Percentiles rank a stretch among this genome's conserved stretches.
phyloP scores from a whole-genome alignment of 2,797 vertebrate genomes.

The Pogonophryne albipinna region DNA sequence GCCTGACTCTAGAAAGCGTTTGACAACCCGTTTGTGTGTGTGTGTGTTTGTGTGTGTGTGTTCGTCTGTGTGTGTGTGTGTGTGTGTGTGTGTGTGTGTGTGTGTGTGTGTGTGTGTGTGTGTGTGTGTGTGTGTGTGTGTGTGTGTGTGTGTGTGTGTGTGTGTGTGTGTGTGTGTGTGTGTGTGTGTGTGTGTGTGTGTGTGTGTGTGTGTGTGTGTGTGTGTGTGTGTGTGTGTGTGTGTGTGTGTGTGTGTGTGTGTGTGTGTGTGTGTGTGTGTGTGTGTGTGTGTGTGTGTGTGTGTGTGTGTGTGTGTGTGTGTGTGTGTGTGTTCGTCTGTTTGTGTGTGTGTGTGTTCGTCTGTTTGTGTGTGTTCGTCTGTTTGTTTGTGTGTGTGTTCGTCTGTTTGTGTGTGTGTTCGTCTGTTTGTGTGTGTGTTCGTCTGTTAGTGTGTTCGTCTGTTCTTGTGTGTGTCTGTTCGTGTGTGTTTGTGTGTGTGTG shows the following conservation, averaged over 20 bases:
- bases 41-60: neutral
- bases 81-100: slow-evolving; percentile 2
- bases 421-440: slow-evolving; percentile 7
- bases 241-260: neutral
- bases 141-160: neutral
- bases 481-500: neutral
- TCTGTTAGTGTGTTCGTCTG: too few relatives aligned
- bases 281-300: slow-evolving; percentile 6
- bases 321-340: neutral
- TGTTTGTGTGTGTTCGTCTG: too few relatives aligned
- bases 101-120: slow-evolving; percentile 1
- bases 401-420: neutral
- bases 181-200: neutral
- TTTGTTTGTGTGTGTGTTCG: neutral
- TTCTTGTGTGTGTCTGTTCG: too few relatives aligned
- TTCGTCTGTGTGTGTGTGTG: neutral
- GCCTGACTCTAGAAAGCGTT: slow-evolving; percentile 57
- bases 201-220: slow-evolving; percentile 10
- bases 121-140: slow-evolving; percentile 7
- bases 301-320: neutral
- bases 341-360: slow-evolving; percentile 6
- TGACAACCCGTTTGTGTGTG: slow-evolving; percentile 29
- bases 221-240: neutral
- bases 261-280: slow-evolving; percentile 2
- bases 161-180: neutral